These are phyloP conservation scores for Parnassius mnemosyne DNA, from an alignment of 2,888 invertebrate genomes.

Conservation along the genomic window DNA sequence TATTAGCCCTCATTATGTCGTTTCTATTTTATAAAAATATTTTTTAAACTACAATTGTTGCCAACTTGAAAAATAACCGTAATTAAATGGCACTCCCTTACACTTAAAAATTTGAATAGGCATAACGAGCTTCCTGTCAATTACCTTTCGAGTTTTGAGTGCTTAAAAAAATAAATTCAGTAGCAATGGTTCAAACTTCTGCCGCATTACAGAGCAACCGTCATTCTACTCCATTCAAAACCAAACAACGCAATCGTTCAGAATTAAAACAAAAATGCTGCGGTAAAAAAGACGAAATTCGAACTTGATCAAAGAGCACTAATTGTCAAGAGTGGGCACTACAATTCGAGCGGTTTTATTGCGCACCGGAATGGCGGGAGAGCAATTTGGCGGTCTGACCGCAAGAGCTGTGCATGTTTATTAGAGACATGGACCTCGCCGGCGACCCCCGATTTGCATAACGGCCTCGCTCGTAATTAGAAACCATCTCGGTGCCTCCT, in stretches of 20 bases:
- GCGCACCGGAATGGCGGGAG: constrained; percentile 54
- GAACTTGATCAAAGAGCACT: constrained; percentile 58
- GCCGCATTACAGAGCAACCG: constrained; percentile 15
- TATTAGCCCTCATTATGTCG: too few relatives aligned
- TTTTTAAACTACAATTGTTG: neutral
- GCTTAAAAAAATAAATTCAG: constrained; percentile 21
- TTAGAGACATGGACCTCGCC: constrained; percentile 72
- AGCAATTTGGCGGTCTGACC: constrained; percentile 74
- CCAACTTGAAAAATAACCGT: constrained; percentile 8
- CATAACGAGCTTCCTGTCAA: constrained; percentile 15
- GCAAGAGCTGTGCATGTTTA: constrained; percentile 76
- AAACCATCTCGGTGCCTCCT: constrained; percentile 77
- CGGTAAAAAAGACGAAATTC: constrained; percentile 35
- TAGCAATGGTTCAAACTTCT: constrained; percentile 17
- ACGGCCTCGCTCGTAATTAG: constrained; percentile 78
- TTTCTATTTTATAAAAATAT: too few relatives aligned
- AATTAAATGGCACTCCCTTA: constrained; percentile 4
- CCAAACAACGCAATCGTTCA: constrained; percentile 35
- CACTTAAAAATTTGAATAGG: constrained; percentile 9
- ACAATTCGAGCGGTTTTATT: constrained; percentile 63
- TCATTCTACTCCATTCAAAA: constrained; percentile 24
- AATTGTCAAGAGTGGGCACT: constrained; percentile 60
- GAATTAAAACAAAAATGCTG: constrained; percentile 21
- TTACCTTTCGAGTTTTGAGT: constrained; percentile 10
- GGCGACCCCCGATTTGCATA: constrained; percentile 75